Conservation (phyloP, 2,888 invertebrate species). For the Nyleta sp. region DNA sequence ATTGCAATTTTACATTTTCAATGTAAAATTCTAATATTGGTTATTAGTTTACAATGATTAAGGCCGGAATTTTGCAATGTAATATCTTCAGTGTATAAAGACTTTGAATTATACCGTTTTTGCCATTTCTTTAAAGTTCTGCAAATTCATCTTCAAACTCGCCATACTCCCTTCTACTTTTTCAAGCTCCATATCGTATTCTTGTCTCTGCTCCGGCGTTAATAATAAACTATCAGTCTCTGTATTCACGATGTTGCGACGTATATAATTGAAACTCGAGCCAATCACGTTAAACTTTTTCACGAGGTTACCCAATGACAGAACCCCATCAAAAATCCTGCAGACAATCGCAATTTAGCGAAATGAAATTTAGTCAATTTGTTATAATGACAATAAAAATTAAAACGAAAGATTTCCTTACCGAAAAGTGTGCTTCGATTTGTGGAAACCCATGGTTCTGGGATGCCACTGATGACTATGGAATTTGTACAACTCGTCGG, state of each 20-base stretch:
- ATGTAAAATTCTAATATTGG: too few relatives aligned
- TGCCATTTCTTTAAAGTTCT: constrained; percentile 64
- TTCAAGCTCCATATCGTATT: constrained; percentile 66
- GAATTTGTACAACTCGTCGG: constrained; percentile 84
- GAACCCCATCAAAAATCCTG: constrained; percentile 85
- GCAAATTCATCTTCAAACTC: constrained; percentile 68
- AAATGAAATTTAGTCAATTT: neutral
- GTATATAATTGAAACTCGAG: constrained; percentile 84
- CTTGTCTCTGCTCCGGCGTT: constrained; percentile 55
- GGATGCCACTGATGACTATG: constrained; percentile 85
- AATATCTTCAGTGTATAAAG: too few relatives aligned
- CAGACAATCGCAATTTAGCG: constrained; percentile 69
- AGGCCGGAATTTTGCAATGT: too few relatives aligned
- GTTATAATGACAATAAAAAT: neutral
- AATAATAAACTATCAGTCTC: constrained; percentile 47
- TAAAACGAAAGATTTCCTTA: constrained; percentile 35
- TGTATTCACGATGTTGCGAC: constrained; percentile 60
- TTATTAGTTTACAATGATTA: too few relatives aligned
- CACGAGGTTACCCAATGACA: constrained; percentile 84
- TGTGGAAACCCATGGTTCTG: constrained; percentile 73
- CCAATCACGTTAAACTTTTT: constrained; percentile 85
- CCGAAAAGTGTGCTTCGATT: constrained; percentile 67
- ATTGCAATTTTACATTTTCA: too few relatives aligned
- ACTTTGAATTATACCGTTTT: constrained; percentile 68
- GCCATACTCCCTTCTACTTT: constrained; percentile 67